Evolutionary conservation across 2,113 vertebrate species (phyloP).

Genomic region (Chionomys nivalis): DNA sequence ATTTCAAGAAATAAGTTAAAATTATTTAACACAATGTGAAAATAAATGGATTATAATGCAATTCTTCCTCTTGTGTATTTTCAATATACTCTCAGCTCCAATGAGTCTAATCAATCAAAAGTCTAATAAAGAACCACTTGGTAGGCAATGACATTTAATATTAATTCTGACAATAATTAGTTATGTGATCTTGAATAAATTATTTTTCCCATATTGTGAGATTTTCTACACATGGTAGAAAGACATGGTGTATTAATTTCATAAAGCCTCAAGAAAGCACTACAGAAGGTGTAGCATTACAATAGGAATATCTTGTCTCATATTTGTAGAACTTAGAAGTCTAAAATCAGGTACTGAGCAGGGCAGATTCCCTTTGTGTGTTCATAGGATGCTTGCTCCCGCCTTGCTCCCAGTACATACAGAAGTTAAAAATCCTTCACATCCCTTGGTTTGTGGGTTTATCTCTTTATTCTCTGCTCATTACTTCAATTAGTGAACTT

Average conservation of each 20-base stretch:
- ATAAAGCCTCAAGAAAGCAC: neutral
- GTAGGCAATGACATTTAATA: neutral
- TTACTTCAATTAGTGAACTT: rapidly evolving
- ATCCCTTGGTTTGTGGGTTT: neutral
- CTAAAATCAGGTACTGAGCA: neutral
- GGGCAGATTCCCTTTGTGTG: neutral
- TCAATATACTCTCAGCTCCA: neutral
- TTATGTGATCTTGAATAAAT: constrained; percentile 27
- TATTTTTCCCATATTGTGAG: neutral
- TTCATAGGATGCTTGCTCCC: neutral
- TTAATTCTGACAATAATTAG: constrained; percentile 10
- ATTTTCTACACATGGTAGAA: neutral
- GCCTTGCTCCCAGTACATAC: neutral
- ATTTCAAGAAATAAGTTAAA: constrained; percentile 3
- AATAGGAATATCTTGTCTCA: neutral
- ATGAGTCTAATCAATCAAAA: constrained; percentile 1
- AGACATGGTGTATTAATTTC: neutral
- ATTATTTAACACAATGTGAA: constrained; percentile 42
- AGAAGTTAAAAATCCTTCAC: neutral
- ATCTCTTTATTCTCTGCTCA: neutral
- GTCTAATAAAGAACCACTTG: neutral
- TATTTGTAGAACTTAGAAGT: neutral
- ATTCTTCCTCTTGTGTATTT: neutral
- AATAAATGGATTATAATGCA: constrained; percentile 3
- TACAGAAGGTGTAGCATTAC: neutral